Conservation (phyloP, 1,140 invertebrate species). For the Trichogramma pretiosum region DNA sequence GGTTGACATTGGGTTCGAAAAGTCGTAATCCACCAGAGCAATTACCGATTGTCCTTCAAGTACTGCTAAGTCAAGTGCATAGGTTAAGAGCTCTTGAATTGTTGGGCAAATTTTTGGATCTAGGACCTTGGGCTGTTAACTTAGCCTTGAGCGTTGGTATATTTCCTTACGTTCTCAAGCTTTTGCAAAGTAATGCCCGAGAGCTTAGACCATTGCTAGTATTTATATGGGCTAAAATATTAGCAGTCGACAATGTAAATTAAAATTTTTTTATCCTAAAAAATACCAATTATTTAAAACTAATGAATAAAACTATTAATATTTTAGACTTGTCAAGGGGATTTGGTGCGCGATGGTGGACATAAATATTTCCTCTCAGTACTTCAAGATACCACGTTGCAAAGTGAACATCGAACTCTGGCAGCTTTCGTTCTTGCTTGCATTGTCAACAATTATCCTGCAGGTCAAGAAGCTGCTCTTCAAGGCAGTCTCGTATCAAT, state of each 20-base stretch:
- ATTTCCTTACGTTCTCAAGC: slow-evolving; percentile 95
- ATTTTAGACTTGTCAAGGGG: slow-evolving; percentile 81
- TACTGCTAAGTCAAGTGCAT: slow-evolving; percentile 94
- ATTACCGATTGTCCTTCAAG: slow-evolving; percentile 95
- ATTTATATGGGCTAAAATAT: slow-evolving; percentile 98
- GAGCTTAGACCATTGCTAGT: slow-evolving; percentile 89
- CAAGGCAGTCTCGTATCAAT: slow-evolving; percentile 81
- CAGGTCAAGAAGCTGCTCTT: slow-evolving; percentile 79
- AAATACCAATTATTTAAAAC: slow-evolving; percentile 7
- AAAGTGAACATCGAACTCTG: slow-evolving; percentile 79
- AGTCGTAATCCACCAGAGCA: slow-evolving; percentile 82
- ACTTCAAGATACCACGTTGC: slow-evolving; percentile 63
- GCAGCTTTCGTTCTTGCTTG: slow-evolving; percentile 87
- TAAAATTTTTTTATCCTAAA: slow-evolving; percentile 5
- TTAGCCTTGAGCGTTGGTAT: slow-evolving; percentile 94
- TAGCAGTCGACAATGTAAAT: slow-evolving; percentile 89
- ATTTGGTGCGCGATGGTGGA: slow-evolving; percentile 89
- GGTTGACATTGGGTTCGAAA: slow-evolving; percentile 78
- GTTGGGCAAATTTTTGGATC: slow-evolving; percentile 88
- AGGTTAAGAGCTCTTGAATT: slow-evolving; percentile 88
- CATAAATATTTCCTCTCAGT: slow-evolving; percentile 92
- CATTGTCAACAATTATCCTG: slow-evolving; percentile 81
- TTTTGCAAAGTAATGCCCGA: slow-evolving; percentile 85
- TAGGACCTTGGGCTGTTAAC: slow-evolving; percentile 96
- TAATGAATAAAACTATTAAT: slow-evolving; percentile 13